Evolutionary conservation across 2,113 vertebrate species (phyloP).

Genomic region (Rhinichthys klamathensis): DNA sequence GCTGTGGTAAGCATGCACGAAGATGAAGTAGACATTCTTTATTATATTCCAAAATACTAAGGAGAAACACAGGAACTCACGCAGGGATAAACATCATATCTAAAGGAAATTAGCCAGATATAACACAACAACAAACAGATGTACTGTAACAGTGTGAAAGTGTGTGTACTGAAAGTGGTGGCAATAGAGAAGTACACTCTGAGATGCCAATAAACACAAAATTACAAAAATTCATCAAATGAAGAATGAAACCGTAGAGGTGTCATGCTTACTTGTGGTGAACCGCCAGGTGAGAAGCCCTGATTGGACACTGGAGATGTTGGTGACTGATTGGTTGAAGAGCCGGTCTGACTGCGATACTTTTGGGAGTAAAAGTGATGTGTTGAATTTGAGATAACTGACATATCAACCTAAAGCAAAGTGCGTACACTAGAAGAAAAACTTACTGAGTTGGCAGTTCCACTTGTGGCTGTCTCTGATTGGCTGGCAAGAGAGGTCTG

Average conservation of each 20-base stretch:
- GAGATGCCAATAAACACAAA: background rate
- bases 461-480: constrained; percentile 83
- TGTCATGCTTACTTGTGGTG: constrained; percentile 95
- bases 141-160: background rate
- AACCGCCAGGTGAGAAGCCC: constrained; percentile 99
- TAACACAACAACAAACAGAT: constrained; percentile 59
- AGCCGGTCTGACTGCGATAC: constrained; percentile 97
- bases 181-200: background rate
- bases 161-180: background rate
- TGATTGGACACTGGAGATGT: constrained; percentile 99
- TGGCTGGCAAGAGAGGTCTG: constrained; percentile 86
- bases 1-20: too few species aligned
- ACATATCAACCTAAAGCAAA: background rate
- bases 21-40: too few species aligned
- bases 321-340: constrained; percentile 99
- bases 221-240: background rate
- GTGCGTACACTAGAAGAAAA: background rate
- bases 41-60: too few species aligned
- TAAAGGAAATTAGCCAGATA: constrained; percentile 55
- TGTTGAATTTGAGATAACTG: background rate
- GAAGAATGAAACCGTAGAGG: constrained; percentile 56
- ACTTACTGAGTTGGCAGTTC: constrained; percentile 91
- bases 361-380: constrained; percentile 86
- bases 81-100: constrained; percentile 2
- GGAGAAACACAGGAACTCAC: too few species aligned